Conservation (phyloP, 2,888 invertebrate genomes). For the Allophyes oxyacanthae region DNA sequence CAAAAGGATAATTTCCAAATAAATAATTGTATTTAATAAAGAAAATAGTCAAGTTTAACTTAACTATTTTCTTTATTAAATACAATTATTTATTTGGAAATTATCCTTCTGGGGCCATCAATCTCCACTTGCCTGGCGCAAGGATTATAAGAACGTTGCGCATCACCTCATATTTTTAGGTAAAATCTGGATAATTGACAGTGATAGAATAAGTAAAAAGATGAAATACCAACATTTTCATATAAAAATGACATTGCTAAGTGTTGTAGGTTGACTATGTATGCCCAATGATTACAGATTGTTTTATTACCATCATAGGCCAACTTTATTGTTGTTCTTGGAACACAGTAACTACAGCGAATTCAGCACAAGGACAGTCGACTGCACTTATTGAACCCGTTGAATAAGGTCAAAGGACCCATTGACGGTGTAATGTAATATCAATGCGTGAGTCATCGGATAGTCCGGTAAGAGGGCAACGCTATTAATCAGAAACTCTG, state of each 20-base stretch:
- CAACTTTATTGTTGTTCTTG: conserved; percentile 75
- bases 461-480: conserved; percentile 74
- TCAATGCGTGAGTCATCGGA: conserved; percentile 82
- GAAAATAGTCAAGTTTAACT: no score
- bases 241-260: not conserved
- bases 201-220: no score
- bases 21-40: no score
- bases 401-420: conserved; percentile 85
- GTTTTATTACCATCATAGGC: conserved; percentile 60
- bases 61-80: no score
- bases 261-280: conserved; percentile 27
- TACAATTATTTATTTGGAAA: no score
- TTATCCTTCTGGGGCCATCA: no score
- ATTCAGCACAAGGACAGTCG: conserved; percentile 84
- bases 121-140: no score
- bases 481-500: conserved; percentile 78
- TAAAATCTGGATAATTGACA: no score
- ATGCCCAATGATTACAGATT: conserved; percentile 45
- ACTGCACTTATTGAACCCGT: conserved; percentile 78
- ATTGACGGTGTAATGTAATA: conserved; percentile 77
- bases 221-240: not conserved
- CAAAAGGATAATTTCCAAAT: no score
- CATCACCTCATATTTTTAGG: no score
- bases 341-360: conserved; percentile 74
- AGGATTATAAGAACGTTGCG: no score